Base-by-base conservation (phyloP, 2,888 invertebrate genomes). In the Lasioglossum pauxillum region DNA sequence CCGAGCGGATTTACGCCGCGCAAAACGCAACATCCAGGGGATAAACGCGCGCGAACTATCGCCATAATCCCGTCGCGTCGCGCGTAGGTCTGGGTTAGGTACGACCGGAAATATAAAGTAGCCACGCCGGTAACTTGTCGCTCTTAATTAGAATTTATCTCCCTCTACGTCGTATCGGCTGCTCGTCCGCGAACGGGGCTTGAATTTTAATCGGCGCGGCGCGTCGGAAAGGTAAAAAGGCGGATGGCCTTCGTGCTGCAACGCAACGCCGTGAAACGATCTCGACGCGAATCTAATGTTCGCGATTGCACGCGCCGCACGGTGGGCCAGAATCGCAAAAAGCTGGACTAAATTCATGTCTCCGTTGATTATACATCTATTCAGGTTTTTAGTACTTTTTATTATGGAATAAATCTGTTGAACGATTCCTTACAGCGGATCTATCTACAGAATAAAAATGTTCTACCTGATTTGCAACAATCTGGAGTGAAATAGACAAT, bases 121-220 rank as follows among this genome's bases (percentile, higher is more conserved):
- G 76, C 79, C 85, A 49, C 72, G 77, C 69, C 72, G 69, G 78
- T 67, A 78, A 76, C 85, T 85, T 88, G 91, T 91, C 89, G 84
- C 77, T 88, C 79, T 91, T 90, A 90, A 90, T 90, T 91, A 87
- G 84, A 89, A 90, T 91, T 90, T 91, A 90, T 90, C 83, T 91
- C 69, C 46, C 78, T 71, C 73, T 69, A 73, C 69, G 80, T 77
- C 85, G 86, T 72, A 81, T 86, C 85, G 81, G 74, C 67, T 80
- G 57, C 84, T 78, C 72, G 71, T 74, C 67, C 75, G 41, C 8
- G 75, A 78, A 85, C 86, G 78, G 12, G 46, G 71, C 71, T 57
- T 72, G 86, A 84, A 84, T 89, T 82, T 81, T 77, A 87, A 87
- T 53, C 72, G 35, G n/a, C 53, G 53, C 72, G 35, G n/a, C 53